Percentiles rank a stretch among this genome's conserved stretches.
These are phyloP conservation scores for Timandra comae DNA, from an alignment of 2,888 invertebrate genomes.

Conservation along the genomic window DNA sequence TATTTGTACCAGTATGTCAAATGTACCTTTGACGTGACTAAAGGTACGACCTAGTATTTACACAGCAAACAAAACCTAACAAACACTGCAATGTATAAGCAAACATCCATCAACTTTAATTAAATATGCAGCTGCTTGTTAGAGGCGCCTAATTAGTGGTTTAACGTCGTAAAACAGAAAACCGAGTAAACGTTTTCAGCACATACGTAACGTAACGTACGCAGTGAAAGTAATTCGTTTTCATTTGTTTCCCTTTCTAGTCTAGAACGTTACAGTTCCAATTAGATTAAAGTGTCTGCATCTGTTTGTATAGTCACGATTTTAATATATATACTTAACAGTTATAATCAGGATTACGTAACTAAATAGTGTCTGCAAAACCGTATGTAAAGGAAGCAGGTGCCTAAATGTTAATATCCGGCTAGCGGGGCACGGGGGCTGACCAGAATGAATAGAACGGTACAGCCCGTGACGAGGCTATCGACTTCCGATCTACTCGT, in stretches of 20 bases:
- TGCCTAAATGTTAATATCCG: conserved; percentile 60
- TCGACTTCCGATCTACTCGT: conserved; percentile 56
- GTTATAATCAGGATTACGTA: too few species aligned
- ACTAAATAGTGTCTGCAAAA: neutral
- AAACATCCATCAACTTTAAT: conserved; percentile 16
- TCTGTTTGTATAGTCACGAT: too few species aligned
- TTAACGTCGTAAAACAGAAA: too few species aligned
- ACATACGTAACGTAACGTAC: too few species aligned
- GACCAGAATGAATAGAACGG: conserved; percentile 45
- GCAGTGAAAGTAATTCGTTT: neutral
- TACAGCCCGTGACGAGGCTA: conserved; percentile 49
- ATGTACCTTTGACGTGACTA: conserved; percentile 40
- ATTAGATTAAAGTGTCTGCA: too few species aligned
- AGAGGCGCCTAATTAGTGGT: too few species aligned
- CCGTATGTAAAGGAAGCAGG: conserved; percentile 19
- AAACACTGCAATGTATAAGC: conserved; percentile 10
- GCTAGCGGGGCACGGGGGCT: conserved; percentile 48
- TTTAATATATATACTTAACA: too few species aligned
- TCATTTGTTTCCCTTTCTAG: too few species aligned
- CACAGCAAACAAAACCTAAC: conserved; percentile 22
- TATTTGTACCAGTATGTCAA: conserved; percentile 49
- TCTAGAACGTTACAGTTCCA: too few species aligned
- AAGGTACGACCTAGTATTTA: conserved; percentile 36
- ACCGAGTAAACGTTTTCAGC: too few species aligned
- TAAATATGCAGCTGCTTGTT: conserved; percentile 14